Evolutionary conservation across 2,888 invertebrate species (phyloP).

Genomic region (Empis livida): DNA sequence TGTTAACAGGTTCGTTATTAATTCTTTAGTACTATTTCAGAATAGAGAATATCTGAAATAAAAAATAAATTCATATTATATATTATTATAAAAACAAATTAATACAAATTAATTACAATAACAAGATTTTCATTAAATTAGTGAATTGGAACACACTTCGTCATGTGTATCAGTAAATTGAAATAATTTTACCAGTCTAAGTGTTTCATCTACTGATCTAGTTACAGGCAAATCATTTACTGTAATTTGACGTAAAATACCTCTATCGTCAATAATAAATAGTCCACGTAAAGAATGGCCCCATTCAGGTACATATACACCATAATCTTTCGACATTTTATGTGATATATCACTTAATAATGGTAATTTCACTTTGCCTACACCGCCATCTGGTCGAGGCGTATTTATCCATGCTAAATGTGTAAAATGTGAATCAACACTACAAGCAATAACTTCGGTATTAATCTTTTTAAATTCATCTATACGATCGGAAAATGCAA

Average conservation of each 20-base stretch:
- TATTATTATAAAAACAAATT: too few species aligned
- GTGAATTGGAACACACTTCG: slow-evolving; percentile 64
- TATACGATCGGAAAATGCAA: slow-evolving; percentile 69
- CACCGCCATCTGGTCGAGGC: slow-evolving; percentile 68
- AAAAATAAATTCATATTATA: too few species aligned
- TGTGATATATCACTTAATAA: slow-evolving; percentile 75
- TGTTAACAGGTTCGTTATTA: too few species aligned
- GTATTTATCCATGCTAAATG: slow-evolving; percentile 82
- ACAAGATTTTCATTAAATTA: too few species aligned
- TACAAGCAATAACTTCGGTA: slow-evolving; percentile 69
- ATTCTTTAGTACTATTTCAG: too few species aligned
- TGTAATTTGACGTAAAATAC: slow-evolving; percentile 73
- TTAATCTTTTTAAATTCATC: slow-evolving; percentile 64
- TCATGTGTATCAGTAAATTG: slow-evolving; percentile 78
- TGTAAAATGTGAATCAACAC: slow-evolving; percentile 75
- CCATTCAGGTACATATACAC: slow-evolving; percentile 74
- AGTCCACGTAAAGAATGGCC: slow-evolving; percentile 71
- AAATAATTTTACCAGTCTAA: slow-evolving; percentile 80
- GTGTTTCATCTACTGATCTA: slow-evolving; percentile 79
- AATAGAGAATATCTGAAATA: too few species aligned
- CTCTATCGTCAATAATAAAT: slow-evolving; percentile 80
- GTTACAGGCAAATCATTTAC: slow-evolving; percentile 89
- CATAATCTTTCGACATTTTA: slow-evolving; percentile 78
- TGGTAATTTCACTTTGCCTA: slow-evolving; percentile 73
- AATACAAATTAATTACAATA: too few species aligned